These are phyloP conservation scores for Albula glossodonta DNA, from an alignment of 2,113 vertebrate species.

Conservation along the genomic window DNA sequence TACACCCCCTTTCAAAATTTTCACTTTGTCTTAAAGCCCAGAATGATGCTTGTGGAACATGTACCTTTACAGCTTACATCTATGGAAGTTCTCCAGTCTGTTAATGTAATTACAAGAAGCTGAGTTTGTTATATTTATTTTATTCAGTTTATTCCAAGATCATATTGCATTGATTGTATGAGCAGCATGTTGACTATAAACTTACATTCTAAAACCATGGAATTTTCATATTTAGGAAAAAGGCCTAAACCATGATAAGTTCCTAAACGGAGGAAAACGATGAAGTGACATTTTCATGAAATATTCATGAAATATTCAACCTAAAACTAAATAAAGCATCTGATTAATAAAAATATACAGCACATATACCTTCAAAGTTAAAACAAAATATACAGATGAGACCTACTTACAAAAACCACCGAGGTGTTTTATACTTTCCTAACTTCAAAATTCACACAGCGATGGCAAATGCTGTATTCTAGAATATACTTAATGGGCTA, in stretches of 20 bases:
- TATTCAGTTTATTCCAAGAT: constrained; percentile 19
- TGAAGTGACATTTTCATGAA: neutral
- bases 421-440: neutral
- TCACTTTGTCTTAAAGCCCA: neutral
- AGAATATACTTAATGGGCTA: neutral
- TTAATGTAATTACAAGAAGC: neutral
- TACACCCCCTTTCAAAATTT: neutral
- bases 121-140: neutral
- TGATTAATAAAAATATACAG: neutral
- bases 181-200: constrained; percentile 21
- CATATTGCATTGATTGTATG: constrained; percentile 27
- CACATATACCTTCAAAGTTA: constrained; percentile 14
- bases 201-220: constrained; percentile 12
- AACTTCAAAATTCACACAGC: constrained; percentile 9
- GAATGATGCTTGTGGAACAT: neutral
- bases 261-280: neutral
- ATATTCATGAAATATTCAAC: constrained; percentile 14
- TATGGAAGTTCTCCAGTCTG: neutral
- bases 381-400: neutral
- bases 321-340: neutral
- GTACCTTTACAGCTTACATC: neutral
- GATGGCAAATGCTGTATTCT: neutral
- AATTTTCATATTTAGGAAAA: neutral
- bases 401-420: neutral
- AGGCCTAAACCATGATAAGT: neutral